Conservation (phyloP, 2,888 invertebrate genomes). For the Drosophila merina region DNA sequence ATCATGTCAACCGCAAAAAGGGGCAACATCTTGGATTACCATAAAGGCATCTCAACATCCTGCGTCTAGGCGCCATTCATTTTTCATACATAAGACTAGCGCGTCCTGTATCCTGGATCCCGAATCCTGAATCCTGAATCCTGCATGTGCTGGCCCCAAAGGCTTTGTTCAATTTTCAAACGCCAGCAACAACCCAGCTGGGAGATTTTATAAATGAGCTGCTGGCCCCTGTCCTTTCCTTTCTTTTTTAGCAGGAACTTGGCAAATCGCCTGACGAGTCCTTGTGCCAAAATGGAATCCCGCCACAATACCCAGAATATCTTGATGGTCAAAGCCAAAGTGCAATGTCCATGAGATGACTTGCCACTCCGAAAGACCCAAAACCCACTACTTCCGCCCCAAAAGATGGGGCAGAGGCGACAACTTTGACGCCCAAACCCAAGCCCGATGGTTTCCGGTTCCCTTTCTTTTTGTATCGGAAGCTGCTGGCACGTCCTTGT, state of each 20-base stretch:
- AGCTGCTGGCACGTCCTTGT: slow-evolving; percentile 20
- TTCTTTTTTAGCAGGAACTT: slow-evolving; percentile 55
- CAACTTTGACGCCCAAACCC: slow-evolving; percentile 56
- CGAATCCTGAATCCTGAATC: slow-evolving; percentile 35
- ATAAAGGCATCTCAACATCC: slow-evolving; percentile 61
- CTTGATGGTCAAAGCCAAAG: slow-evolving; percentile 76
- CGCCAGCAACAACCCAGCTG: slow-evolving; percentile 45
- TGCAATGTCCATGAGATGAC: slow-evolving; percentile 74
- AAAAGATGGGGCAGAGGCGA: slow-evolving; percentile 52
- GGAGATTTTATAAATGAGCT: slow-evolving; percentile 49
- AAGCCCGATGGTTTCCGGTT: slow-evolving; percentile 36
- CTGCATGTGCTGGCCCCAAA: slow-evolving; percentile 43
- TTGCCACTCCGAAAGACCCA: slow-evolving; percentile 54
- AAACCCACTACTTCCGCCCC: slow-evolving; percentile 29
- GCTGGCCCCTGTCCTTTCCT: slow-evolving; percentile 7
- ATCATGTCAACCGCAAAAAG: slow-evolving; percentile 81
- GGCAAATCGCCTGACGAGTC: slow-evolving; percentile 60
- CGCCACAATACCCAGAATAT: slow-evolving; percentile 38
- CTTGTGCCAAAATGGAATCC: slow-evolving; percentile 55
- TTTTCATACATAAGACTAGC: slow-evolving; percentile 61
- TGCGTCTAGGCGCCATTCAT: slow-evolving; percentile 66
- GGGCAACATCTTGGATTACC: slow-evolving; percentile 77
- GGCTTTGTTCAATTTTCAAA: slow-evolving; percentile 62
- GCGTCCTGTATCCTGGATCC: slow-evolving; percentile 26
- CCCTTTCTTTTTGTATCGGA: slow-evolving; percentile 58